Percentiles rank a stretch among this genome's conserved stretches.
Evolutionary conservation across 1,140 invertebrate species (phyloP).

Genomic region (Nasonia longicornis): DNA sequence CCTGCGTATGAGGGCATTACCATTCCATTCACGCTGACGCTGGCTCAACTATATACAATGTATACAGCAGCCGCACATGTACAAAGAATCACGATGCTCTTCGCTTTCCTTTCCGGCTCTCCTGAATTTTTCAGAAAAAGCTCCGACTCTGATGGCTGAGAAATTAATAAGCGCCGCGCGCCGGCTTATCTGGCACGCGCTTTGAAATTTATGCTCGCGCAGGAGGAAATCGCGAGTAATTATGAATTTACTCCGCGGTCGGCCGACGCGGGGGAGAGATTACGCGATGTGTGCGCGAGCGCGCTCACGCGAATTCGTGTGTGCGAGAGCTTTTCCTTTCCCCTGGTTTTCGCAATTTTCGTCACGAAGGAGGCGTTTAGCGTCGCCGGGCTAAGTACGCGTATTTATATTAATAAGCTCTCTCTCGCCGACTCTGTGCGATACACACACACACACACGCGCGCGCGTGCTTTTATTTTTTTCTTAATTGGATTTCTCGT

Average conservation of each 20-base stretch:
- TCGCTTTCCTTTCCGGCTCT: neutral
- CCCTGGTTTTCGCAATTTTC: slow-evolving; percentile 25
- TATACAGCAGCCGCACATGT: no score
- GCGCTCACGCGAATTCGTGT: neutral
- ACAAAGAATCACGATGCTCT: neutral
- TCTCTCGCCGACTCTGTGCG: neutral
- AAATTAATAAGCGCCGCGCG: slow-evolving; percentile 37
- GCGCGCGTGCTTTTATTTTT: neutral
- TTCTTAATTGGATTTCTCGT: slow-evolving; percentile 17
- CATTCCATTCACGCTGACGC: slow-evolving; percentile 46
- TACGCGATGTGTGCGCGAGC: neutral
- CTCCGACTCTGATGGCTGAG: neutral
- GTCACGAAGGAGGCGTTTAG: slow-evolving; percentile 35
- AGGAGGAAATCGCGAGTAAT: slow-evolving; percentile 33
- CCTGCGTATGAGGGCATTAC: slow-evolving; percentile 46
- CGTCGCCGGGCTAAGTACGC: neutral
- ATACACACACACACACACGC: neutral
- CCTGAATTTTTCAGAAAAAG: slow-evolving; percentile 25
- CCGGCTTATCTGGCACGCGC: neutral
- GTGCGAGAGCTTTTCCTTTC: neutral
- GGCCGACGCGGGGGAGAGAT: neutral
- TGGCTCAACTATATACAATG: slow-evolving; percentile 25
- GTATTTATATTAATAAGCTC: slow-evolving; percentile 41
- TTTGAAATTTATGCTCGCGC: slow-evolving; percentile 29
- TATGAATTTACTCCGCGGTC: slow-evolving; percentile 22